These are phyloP conservation scores for Crocuta crocuta DNA, from an alignment of 2,113 vertebrate species.

Conservation along the genomic window DNA sequence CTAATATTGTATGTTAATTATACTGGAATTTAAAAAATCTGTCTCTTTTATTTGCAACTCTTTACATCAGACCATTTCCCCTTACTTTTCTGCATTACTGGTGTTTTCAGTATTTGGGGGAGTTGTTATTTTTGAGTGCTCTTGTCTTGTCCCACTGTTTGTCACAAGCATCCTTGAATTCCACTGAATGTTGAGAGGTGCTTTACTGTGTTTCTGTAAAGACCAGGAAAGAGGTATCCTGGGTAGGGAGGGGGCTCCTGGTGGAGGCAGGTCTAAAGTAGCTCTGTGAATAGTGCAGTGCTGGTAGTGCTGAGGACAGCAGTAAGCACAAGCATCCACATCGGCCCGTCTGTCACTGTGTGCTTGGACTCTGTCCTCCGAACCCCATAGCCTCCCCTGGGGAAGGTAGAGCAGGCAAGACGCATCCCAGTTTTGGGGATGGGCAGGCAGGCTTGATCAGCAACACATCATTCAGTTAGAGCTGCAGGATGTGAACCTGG, in stretches of 20 bases:
- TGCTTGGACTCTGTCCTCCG: neutral
- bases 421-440: neutral
- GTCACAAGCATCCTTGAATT: neutral
- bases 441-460: neutral
- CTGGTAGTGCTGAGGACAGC: neutral
- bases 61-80: neutral
- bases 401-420: neutral
- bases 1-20: neutral
- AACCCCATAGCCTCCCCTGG: neutral
- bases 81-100: neutral
- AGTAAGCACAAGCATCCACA: rapidly evolving
- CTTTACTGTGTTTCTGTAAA: neutral
- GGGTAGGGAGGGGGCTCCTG: neutral
- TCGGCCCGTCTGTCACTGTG: rapidly evolving
- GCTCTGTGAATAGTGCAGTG: neutral
- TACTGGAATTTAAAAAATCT: neutral
- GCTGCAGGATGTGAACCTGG: neutral
- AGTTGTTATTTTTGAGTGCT: neutral
- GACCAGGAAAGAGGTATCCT: neutral
- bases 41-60: neutral
- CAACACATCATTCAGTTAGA: neutral
- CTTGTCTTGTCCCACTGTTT: neutral
- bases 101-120: neutral
- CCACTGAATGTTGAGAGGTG: neutral
- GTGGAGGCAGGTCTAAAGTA: neutral